A percentile compares a stretch with the other conserved stretches of the same genome.
phyloP scores from a whole-genome alignment of 1,140 invertebrate genomes.

The Aradophagus sp. region DNA sequence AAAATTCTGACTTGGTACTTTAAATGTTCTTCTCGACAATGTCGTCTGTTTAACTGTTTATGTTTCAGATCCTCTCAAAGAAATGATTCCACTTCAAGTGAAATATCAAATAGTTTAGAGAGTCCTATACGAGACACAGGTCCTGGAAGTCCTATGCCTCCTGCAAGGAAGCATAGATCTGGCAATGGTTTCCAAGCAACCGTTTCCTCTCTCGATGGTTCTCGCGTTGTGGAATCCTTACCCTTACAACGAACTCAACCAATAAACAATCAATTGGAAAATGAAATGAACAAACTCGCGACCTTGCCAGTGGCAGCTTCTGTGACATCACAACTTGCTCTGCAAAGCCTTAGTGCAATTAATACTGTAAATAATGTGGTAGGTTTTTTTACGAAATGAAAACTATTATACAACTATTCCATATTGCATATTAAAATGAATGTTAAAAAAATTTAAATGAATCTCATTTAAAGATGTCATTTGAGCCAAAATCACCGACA shows the following conservation, averaged over 20 bases:
- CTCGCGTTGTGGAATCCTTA: constrained; percentile 44
- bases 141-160: constrained; percentile 61
- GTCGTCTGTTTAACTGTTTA: not conserved
- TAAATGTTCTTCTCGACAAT: constrained; percentile 5
- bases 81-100: constrained; percentile 42
- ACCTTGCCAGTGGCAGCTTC: constrained; percentile 20
- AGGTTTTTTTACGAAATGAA: too few relatives aligned
- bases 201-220: constrained; percentile 51
- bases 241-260: constrained; percentile 43
- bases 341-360: constrained; percentile 66
- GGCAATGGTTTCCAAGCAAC: constrained; percentile 55
- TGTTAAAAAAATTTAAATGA: not conserved
- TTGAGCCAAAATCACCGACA: constrained; percentile 18
- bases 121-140: constrained; percentile 9
- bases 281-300: constrained; percentile 55
- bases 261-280: constrained; percentile 16
- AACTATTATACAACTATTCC: too few relatives aligned
- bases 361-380: constrained; percentile 59
- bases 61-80: constrained; percentile 13
- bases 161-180: constrained; percentile 61
- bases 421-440: too few relatives aligned
- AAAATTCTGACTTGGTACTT: too few relatives aligned
- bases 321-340: constrained; percentile 63
- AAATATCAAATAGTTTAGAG: constrained; percentile 45
- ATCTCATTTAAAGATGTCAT: constrained; percentile 29